Evolutionary conservation across 2,888 invertebrate species (phyloP), one percentile per base, ranked within the genome.

Genomic region (Aleiodes testaceus): DNA sequence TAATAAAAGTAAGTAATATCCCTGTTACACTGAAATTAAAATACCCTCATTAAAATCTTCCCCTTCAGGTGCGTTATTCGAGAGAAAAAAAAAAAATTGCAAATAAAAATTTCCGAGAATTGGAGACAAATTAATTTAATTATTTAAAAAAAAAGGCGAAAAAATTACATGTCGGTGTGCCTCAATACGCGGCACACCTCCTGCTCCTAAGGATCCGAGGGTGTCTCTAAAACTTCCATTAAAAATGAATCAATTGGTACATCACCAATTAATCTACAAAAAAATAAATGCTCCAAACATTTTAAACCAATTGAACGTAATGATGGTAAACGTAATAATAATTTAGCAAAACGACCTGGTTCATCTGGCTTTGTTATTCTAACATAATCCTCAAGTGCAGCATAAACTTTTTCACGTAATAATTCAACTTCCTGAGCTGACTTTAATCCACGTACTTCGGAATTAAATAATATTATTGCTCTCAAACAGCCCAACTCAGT

Each of bases 331-430:
- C 97, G 93, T 70, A 97, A 89, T 70, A 99, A 90, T 11, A 99
- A 90, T 87, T 99, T 97, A 45, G 99, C 98, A 88, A 99, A 98
- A 61, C 99, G 91, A 4, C 97, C 97, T 49, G 97, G 95, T 84
- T 99, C 98, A 26, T 94, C 92, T 30, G 97, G 94, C 89, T 96
- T 96, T 77, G 93, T 92, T 44, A 92, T 91, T 75, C 96, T 93
- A 76, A 96, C 96, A 89, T 99, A 98, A 84, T 98, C 97, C 88
- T 99, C 98, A 80, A 99, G 90, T 67, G 97, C 95, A 4, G 96
- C 94, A 88, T 98, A 99, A 78, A 95, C 97, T 89, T 97, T 98
- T 89, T 99, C 98, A 75, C 99, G 91, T 67, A 98, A 91, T 69
- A 93, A 89, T 81, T 96, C 95, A 6, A 98, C 94, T 82, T 95